phyloP scores from a whole-genome alignment of 2,797 vertebrate species.

The Tamandua tetradactyla region DNA sequence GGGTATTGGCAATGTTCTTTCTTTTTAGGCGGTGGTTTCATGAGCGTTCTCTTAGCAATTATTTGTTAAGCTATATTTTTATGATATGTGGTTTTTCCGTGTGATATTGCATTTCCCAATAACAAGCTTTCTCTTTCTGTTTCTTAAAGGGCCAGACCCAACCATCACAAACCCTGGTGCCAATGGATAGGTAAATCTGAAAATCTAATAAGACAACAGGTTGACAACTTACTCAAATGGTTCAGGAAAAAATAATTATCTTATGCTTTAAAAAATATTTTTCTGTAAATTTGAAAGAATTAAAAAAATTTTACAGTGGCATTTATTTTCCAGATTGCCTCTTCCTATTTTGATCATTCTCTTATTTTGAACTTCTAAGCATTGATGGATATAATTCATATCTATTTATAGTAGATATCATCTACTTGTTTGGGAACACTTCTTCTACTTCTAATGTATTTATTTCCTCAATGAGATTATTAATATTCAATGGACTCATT shows the following conservation, averaged over 20 bases:
- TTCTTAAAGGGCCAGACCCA: not conserved
- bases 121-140: too few species aligned
- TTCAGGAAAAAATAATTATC: not conserved
- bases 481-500: not conserved
- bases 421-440: not conserved
- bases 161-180: not conserved
- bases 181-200: not conserved
- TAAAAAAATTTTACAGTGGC: not conserved
- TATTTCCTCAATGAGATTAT: conserved; percentile 43
- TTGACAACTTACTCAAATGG: not conserved
- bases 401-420: not conserved
- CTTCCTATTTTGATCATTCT: conserved; percentile 21
- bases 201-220: not conserved
- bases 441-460: not conserved
- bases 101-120: not conserved
- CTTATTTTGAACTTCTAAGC: conserved; percentile 41
- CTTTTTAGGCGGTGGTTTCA: not conserved
- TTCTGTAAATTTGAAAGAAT: conserved; percentile 36
- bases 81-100: not conserved
- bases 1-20: too few species aligned
- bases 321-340: not conserved
- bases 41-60: not conserved
- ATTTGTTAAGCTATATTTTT: not conserved
- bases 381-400: not conserved
- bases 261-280: not conserved